Base-by-base conservation (phyloP, 1,140 invertebrate genomes). In the Lepidotrigona ventralis region DNA sequence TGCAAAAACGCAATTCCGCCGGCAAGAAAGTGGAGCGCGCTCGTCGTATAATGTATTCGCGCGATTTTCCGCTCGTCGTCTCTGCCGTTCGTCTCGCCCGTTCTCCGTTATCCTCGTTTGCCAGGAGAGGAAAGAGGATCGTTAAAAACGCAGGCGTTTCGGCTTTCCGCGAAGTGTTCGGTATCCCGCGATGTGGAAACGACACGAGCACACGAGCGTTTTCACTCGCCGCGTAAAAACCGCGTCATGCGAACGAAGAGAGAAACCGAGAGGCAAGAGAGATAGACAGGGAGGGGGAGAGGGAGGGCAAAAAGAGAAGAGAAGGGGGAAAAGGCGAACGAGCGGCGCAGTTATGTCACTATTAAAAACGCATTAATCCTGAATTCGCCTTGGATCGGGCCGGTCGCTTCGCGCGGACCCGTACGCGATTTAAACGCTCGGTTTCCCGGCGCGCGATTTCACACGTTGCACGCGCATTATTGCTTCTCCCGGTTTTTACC, bases 291-390 rank as follows among this genome's bases (percentile, higher is more conserved):
- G 8, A 3, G 63, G 39, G 70, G 33, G 56, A 23, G 77, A 63
- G 54, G 82, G 71, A 64, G 66, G 39, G 53, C 9, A 11, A n/a
- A 46, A 78, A 75, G 64, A 19, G 29, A 23, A 39, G 26, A n/a
- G 73, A 17, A 17, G 15, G 73, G 56, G 70, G 66, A 23, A 80
- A 76, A 71, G 71, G 56, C 86, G 79, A 71, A 76, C 87, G 86
- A 79, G 76, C 87, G 80, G 68, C 79, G 84, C 79, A 90, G 86
- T 90, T 90, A 90, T 90, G 88, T 88, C 90, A 91, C 90, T 92
- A 92, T 92, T 92, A 92, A 92, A 92, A 92, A 91, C 88, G 83
- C 91, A 92, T 92, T 91, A 91, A 91, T 92, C 85, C 87, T 79
- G 82, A 86, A 91, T 92, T 87, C 60, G 81, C 72, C 66, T 64